Evolutionary conservation across 2,888 invertebrate genomes (phyloP), one percentile per base, ranked within the genome.

Genomic region (Sinelater perroti): DNA sequence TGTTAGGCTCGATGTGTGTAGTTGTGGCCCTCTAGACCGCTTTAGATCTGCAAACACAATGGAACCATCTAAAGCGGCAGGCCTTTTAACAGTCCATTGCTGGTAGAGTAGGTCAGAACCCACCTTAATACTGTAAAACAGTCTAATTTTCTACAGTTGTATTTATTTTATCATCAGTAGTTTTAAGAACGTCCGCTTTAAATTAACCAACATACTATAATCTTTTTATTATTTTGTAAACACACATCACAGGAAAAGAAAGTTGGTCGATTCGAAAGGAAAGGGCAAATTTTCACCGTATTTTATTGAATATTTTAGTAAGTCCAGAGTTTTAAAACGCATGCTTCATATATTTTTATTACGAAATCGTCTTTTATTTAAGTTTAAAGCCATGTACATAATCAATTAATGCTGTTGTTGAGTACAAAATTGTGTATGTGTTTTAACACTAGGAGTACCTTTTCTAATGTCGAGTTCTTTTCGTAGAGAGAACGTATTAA

Each of bases 351-450:
- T n/a, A 13, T 35, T 35, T 35, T 35, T 33, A 2, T 35, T 14
- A 33, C 33, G 5, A 13, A 33, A 28, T 16, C 17, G 17, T 16
- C 16, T 45, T 45, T 45, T 36, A n/a, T 36, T 36, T 7, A 18
- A 14, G 16, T 36, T 18, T 40, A 50, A 38, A 20, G 18, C 35
- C 24, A 18, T 47, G 36, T 49, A 36, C 14, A 36, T 36, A 36
- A 28, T 28, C 8, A 24, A n/a, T 28, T n/a, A 7, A 35, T 36
- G 36, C 44, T 55, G 47, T 49, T 36, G 31, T 55, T 42, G 38
- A 55, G 55, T 55, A 55, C 55, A 55, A 55, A 55, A 47, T 55
- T 46, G 55, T 55, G 44, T 44, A 52, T 40, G 40, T 56, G 49
- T 42, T 35, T 30, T 52, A 42, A 42, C 21, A 28, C 52, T 52